Percentiles rank a stretch among this genome's conserved stretches.
Evolutionary conservation across 2,797 vertebrate species (phyloP).

Genomic region (Apodemus agrarius): DNA sequence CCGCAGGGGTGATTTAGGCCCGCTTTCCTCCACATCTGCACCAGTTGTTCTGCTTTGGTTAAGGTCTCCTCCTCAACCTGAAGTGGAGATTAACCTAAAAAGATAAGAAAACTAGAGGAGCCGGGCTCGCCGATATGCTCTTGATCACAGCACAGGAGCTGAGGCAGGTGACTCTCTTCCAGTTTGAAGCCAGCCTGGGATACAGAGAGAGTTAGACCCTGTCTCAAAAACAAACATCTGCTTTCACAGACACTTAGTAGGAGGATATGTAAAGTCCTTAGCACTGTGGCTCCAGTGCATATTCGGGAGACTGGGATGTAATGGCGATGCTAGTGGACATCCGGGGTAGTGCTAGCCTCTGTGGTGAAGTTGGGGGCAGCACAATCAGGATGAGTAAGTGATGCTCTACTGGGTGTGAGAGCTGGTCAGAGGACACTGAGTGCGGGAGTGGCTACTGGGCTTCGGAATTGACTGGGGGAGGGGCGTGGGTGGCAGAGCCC

Average conservation of each 20-base stretch:
- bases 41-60: constrained; percentile 8
- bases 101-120: neutral
- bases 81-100: constrained; percentile 9
- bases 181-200: neutral
- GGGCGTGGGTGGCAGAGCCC: neutral
- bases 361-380: neutral
- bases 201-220: neutral
- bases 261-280: constrained; percentile 18
- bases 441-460: neutral
- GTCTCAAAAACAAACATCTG: neutral
- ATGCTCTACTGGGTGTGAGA: neutral
- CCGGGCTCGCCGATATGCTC: neutral
- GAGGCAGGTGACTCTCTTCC: neutral
- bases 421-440: neutral
- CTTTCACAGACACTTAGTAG: neutral
- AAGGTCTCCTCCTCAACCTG: neutral
- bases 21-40: neutral
- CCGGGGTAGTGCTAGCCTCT: neutral
- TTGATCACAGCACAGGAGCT: neutral
- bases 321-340: neutral
- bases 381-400: neutral
- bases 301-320: neutral
- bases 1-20: neutral
- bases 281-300: neutral
- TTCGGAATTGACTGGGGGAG: neutral